Conservation (phyloP, 2,113 vertebrate genomes). For the Haemorhous mexicanus region DNA sequence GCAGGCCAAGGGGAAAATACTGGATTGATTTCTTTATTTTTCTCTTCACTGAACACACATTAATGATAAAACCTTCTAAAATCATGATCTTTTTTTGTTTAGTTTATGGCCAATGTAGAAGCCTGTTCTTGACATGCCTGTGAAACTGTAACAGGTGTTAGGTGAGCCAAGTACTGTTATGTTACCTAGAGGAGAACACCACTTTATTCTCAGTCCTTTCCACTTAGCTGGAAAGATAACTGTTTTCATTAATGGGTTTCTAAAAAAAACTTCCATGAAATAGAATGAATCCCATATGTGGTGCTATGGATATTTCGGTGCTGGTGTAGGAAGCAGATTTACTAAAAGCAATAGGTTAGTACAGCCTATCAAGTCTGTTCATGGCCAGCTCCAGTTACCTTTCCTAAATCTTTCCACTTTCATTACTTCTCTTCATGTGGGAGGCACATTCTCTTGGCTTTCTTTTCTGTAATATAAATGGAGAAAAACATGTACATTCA, state of each 20-base stretch:
- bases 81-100: background rate
- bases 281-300: background rate
- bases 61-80: background rate
- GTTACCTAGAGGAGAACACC: background rate
- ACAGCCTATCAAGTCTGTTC: background rate
- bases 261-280: background rate
- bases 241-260: background rate
- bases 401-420: background rate
- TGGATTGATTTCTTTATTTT: background rate
- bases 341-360: background rate
- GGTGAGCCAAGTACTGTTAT: background rate
- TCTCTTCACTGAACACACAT: background rate
- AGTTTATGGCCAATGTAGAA: background rate
- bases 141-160: background rate
- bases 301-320: background rate
- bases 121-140: background rate
- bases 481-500: slow-evolving; percentile 23
- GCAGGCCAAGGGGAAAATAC: background rate
- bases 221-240: background rate
- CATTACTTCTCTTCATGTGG: background rate
- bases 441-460: background rate
- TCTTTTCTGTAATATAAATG: background rate
- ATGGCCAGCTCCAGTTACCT: background rate
- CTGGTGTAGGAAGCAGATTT: background rate
- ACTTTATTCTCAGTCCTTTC: background rate